Evolutionary conservation across 1,140 invertebrate genomes (phyloP), one percentile per base, ranked within the genome.

Genomic region (Popillia japonica): DNA sequence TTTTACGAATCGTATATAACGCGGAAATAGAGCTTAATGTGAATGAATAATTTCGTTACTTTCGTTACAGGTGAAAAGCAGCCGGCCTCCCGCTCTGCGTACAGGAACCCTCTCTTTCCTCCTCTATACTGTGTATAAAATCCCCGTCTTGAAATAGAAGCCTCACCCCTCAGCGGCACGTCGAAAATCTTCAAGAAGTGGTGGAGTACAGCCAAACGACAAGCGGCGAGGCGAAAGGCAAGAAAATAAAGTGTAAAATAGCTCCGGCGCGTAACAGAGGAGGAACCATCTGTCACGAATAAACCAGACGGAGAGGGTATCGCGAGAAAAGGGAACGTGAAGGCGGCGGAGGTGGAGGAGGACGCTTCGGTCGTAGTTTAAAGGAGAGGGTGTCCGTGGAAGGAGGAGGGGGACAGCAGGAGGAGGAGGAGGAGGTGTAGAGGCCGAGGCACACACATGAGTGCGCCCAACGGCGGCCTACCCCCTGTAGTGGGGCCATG

Each of bases 401-500:
- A 34, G 11, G n/a, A 23, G 22, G 61, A 27, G 9, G 61, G 61
- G 10, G 20, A 64, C 17, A 20, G 17, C 20, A 27, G 61, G 20
- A 11, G 61, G 27, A 20, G 20, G 17, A 23, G 61, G 61, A 9
- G 22, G 22, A 68, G 61, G 61, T 27, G 61, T 68, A 68, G 61
- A 68, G 72, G 72, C 27, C 41, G 72, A 74, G 72, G 72, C 61
- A 68, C 61, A 81, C 80, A 79, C 77, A 81, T 81, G 80, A 75
- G 41, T 79, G 79, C 75, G 78, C 68, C 72, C 61, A 34, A 68
- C 61, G 55, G 78, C 41, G 75, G 72, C 23, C 72, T 55, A 68
- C 78, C 77, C 84, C 87, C 76, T 81, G 84, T 74, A 85, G 85
- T 74, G 84, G 86, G 81, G 86, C 86, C 80, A 88, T 89, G 84